These are phyloP conservation scores for Ischnus inquisitorius DNA, from an alignment of 2,888 invertebrate species.

Conservation along the genomic window DNA sequence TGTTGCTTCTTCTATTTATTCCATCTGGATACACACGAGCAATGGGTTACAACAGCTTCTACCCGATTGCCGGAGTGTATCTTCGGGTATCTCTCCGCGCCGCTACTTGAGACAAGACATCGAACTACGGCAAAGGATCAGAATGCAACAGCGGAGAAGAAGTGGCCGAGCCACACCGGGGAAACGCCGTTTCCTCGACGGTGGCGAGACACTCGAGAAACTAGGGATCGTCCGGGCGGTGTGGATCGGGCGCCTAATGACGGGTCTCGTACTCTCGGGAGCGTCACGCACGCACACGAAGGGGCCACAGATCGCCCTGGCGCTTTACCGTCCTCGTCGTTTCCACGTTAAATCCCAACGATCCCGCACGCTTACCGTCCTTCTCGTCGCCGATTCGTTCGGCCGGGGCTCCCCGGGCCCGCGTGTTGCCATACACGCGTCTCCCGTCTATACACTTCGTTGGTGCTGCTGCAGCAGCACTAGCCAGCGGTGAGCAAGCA, in stretches of 20 bases:
- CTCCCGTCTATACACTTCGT: slow-evolving; percentile 43
- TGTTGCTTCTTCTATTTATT: slow-evolving; percentile 15
- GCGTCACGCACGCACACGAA: slow-evolving; percentile 67
- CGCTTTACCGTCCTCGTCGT: slow-evolving; percentile 31
- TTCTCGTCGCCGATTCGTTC: slow-evolving; percentile 37
- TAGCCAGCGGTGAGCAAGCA: slow-evolving; percentile 42
- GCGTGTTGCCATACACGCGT: slow-evolving; percentile 50
- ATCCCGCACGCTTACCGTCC: slow-evolving; percentile 35
- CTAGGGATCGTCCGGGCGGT: slow-evolving; percentile 57
- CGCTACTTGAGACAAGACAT: slow-evolving; percentile 24
- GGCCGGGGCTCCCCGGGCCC: slow-evolving; percentile 36
- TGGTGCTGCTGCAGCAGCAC: slow-evolving; percentile 40
- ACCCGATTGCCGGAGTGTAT: neutral
- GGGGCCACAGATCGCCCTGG: slow-evolving; percentile 17
- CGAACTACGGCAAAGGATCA: slow-evolving; percentile 4
- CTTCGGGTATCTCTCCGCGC: slow-evolving; percentile 8
- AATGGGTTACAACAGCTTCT: slow-evolving; percentile 20
- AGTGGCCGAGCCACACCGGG: neutral
- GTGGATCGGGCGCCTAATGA: slow-evolving; percentile 60
- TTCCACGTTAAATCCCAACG: slow-evolving; percentile 21
- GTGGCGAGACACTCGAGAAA: slow-evolving; percentile 9
- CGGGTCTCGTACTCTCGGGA: slow-evolving; percentile 57
- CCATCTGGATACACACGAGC: slow-evolving; percentile 24
- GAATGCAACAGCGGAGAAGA: neutral
- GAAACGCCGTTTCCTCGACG: slow-evolving; percentile 4